These are phyloP conservation scores for Andrena cerasifolii DNA, from an alignment of 1,140 invertebrate genomes.

Conservation along the genomic window DNA sequence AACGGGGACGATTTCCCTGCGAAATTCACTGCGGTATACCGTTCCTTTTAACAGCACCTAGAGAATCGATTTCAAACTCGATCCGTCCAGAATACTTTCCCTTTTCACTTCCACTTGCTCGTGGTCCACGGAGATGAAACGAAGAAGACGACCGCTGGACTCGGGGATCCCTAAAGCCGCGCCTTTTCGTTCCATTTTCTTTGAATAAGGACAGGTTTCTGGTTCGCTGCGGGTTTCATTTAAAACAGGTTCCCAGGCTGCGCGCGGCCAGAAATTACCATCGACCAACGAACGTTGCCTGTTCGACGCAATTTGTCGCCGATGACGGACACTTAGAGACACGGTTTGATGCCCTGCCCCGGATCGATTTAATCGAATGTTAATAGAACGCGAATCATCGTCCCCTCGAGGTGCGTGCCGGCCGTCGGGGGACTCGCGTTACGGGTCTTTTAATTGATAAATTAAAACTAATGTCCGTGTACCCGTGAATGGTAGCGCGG, in stretches of 20 bases:
- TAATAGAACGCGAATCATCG: conserved; percentile 1
- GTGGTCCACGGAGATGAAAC: not conserved
- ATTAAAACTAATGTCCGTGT: not conserved
- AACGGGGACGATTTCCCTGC: too few relatives aligned
- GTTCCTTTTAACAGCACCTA: too few relatives aligned
- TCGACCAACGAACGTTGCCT: not conserved
- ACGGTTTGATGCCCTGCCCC: not conserved
- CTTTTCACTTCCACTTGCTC: too few relatives aligned
- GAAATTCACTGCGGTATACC: too few relatives aligned
- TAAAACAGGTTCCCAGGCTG: conserved; percentile 34
- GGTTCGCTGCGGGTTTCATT: conserved; percentile 26
- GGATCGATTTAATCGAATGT: conserved; percentile 40
- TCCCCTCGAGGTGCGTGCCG: not conserved
- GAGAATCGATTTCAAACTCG: too few relatives aligned
- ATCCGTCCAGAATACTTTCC: too few relatives aligned
- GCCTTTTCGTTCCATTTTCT: not conserved
- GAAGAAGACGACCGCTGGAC: not conserved
- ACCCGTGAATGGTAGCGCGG: too few relatives aligned
- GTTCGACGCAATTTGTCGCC: conserved; percentile 37
- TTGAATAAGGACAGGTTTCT: conserved; percentile 31
- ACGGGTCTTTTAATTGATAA: not conserved
- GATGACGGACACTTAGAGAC: conserved; percentile 18
- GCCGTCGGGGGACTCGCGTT: not conserved
- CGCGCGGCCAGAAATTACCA: conserved; percentile 27
- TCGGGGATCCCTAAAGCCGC: not conserved